Conservation (phyloP, 1,140 invertebrate species). For the Heliothis virescens region DNA sequence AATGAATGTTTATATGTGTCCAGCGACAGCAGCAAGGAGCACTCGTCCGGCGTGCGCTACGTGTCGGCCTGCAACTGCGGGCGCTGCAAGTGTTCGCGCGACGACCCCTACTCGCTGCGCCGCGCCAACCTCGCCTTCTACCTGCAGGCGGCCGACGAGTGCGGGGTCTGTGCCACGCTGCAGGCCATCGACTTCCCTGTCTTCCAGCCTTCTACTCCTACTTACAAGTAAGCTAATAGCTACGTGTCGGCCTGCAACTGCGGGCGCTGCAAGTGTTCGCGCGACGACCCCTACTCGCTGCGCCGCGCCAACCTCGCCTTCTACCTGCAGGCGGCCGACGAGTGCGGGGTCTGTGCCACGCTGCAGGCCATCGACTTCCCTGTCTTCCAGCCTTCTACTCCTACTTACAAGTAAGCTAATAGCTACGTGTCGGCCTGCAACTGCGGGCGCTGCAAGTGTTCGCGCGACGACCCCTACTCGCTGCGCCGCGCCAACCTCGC, state of each 20-base stretch:
- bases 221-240: constrained; percentile 81
- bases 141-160: constrained; percentile 90
- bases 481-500: constrained; percentile 94
- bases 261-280: constrained; percentile 59
- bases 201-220: constrained; percentile 93
- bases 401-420: constrained; percentile 85
- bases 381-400: constrained; percentile 93
- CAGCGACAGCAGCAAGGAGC: constrained; percentile 86
- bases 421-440: too few relatives aligned
- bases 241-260: too few relatives aligned
- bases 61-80: constrained; percentile 97
- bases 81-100: constrained; percentile 91
- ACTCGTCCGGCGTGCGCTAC: constrained; percentile 93
- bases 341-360: constrained; percentile 90
- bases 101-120: constrained; percentile 95
- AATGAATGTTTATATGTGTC: too few relatives aligned
- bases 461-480: constrained; percentile 95
- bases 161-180: constrained; percentile 88
- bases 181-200: constrained; percentile 92
- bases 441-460: too few relatives aligned
- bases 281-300: constrained; percentile 96
- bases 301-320: constrained; percentile 95
- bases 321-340: constrained; percentile 91
- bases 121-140: constrained; percentile 96
- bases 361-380: constrained; percentile 92